Percentiles rank a stretch among this genome's conserved stretches.
Evolutionary conservation across 1,140 invertebrate genomes (phyloP).

Genomic region (Octopus sinensis): DNA sequence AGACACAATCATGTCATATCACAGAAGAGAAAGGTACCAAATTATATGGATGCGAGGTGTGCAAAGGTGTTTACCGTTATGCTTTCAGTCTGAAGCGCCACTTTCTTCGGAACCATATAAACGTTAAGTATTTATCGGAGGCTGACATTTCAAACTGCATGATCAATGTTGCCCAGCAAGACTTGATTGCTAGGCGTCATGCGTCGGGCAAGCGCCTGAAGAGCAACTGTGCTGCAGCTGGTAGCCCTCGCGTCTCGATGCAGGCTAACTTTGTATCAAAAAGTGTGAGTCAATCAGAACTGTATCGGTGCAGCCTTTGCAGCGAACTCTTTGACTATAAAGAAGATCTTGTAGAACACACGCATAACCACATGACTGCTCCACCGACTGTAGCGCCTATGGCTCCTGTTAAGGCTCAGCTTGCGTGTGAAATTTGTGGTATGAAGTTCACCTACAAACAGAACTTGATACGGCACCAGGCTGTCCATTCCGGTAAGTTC

Average conservation of each 20-base stretch:
- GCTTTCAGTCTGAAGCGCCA: conserved; percentile 64
- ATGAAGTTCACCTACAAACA: conserved; percentile 52
- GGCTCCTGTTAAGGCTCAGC: conserved; percentile 25
- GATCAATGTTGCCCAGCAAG: conserved; percentile 30
- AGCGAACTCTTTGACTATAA: conserved; percentile 49
- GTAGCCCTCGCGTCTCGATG: neutral
- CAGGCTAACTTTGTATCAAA: neutral
- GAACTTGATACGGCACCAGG: conserved; percentile 50
- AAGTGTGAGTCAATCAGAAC: conserved; percentile 27
- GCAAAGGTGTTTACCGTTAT: conserved; percentile 59
- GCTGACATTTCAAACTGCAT: conserved; percentile 44
- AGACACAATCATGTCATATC: conserved; percentile 30
- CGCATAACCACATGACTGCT: conserved; percentile 27
- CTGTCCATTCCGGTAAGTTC: conserved; percentile 36
- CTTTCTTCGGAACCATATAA: conserved; percentile 62
- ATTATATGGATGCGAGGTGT: conserved; percentile 62
- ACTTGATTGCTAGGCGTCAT: neutral
- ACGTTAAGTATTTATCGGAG: conserved; percentile 59
- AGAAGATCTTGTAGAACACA: conserved; percentile 45
- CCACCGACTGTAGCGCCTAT: conserved; percentile 11
- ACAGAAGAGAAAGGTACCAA: conserved; percentile 46
- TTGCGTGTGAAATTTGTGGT: conserved; percentile 51
- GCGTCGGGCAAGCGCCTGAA: neutral
- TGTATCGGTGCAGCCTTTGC: conserved; percentile 59
- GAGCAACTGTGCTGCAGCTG: neutral